Evolutionary conservation across 2,113 vertebrate species (phyloP).

Genomic region (Tiliqua scincoides): DNA sequence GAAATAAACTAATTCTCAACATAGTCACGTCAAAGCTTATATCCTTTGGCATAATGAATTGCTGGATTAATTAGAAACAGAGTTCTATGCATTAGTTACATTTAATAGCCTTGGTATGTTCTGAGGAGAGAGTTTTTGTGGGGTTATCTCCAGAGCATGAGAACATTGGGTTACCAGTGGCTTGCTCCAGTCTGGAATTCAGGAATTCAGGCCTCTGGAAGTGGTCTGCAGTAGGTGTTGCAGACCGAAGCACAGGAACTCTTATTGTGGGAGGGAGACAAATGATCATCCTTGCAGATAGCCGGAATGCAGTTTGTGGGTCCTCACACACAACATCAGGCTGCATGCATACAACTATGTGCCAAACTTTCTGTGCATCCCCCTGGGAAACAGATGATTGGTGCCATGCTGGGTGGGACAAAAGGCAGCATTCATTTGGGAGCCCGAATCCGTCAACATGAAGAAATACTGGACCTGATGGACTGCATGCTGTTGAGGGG

Average conservation of each 20-base stretch:
- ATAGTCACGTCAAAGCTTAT: background rate
- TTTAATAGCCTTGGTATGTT: background rate
- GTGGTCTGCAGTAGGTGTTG: background rate
- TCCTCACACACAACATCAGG: no score
- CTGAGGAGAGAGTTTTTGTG: background rate
- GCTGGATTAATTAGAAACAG: conserved; percentile 7
- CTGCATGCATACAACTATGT: no score
- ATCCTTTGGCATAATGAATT: background rate
- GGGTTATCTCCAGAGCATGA: conserved; percentile 9
- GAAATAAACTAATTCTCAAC: background rate
- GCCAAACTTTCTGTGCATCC: no score
- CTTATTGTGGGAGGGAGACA: background rate
- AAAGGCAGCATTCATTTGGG: background rate
- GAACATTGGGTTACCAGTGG: background rate
- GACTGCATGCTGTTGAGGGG: no score
- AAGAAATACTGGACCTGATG: no score
- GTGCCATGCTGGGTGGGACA: background rate
- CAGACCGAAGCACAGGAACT: background rate
- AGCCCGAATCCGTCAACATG: no score
- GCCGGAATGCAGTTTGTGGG: no score
- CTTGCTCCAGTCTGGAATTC: background rate
- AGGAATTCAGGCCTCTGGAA: background rate
- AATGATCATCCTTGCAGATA: no score
- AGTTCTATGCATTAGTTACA: background rate
- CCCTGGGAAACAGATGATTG: no score